Conservation (phyloP, 2,113 vertebrate species). For the Macquaria australasica region DNA sequence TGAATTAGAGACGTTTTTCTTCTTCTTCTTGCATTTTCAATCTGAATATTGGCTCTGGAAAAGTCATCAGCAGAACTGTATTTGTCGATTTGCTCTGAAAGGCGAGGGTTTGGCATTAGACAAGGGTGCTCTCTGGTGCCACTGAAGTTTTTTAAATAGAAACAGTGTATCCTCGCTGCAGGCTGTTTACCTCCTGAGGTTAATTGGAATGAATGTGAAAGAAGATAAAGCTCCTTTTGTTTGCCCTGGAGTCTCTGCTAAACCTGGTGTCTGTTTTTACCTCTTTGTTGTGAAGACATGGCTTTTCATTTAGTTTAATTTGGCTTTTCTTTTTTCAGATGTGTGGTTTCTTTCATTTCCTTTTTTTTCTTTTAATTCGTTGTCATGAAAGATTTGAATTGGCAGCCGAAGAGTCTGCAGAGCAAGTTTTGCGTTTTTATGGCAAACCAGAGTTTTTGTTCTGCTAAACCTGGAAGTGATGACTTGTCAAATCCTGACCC, state of each 20-base stretch:
- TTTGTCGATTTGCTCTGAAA: constrained; percentile 22
- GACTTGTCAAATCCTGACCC: constrained; percentile 6
- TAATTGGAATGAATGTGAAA: constrained; percentile 38
- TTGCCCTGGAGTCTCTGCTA: constrained; percentile 7
- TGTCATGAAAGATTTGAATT: not conserved
- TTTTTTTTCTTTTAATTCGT: not conserved
- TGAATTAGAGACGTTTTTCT: constrained; percentile 31
- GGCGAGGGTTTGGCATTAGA: constrained; percentile 6
- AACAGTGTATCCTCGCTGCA: constrained; percentile 9
- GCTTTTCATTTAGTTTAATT: not conserved
- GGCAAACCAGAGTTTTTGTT: constrained; percentile 1
- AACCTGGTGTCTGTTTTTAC: constrained; percentile 23
- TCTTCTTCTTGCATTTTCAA: constrained; percentile 23
- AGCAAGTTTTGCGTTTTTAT: not conserved
- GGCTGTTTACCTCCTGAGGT: constrained; percentile 47
- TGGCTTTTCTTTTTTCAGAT: not conserved
- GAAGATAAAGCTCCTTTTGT: constrained; percentile 30
- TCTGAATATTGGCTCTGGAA: constrained; percentile 44
- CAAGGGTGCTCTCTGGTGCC: not conserved
- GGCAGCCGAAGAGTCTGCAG: constrained; percentile 7
- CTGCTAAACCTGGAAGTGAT: constrained; percentile 7
- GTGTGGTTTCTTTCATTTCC: not conserved
- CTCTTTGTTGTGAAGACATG: not conserved
- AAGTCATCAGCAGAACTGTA: constrained; percentile 31
- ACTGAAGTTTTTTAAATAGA: constrained; percentile 21